Evolutionary conservation across 2,888 invertebrate species (phyloP).

Genomic region (Caenorhabditis becei): DNA sequence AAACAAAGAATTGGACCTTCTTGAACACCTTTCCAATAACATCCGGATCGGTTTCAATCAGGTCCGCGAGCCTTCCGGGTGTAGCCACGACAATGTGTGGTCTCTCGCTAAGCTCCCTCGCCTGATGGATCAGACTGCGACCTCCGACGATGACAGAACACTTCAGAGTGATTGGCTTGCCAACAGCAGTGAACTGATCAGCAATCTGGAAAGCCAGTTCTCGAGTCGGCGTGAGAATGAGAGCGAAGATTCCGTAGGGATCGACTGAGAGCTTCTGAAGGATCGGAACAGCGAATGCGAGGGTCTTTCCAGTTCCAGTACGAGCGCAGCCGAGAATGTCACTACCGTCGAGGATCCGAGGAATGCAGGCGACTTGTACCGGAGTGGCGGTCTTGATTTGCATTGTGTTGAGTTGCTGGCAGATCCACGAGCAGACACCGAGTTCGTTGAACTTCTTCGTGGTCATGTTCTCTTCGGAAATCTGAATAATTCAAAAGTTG

Average conservation of each 20-base stretch:
- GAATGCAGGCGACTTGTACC: slow-evolving; percentile 79
- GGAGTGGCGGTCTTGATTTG: slow-evolving; percentile 76
- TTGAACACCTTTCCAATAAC: slow-evolving; percentile 85
- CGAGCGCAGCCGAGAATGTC: slow-evolving; percentile 97
- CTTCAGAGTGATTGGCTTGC: slow-evolving; percentile 90
- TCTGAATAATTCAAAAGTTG: slow-evolving; percentile 7
- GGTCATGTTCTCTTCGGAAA: slow-evolving; percentile 49
- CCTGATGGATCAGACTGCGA: slow-evolving; percentile 87
- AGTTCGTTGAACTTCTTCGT: slow-evolving; percentile 69
- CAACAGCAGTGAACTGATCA: slow-evolving; percentile 94
- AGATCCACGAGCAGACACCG: slow-evolving; percentile 75
- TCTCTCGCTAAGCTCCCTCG: slow-evolving; percentile 88
- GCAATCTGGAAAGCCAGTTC: slow-evolving; percentile 83
- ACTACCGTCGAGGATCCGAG: slow-evolving; percentile 83
- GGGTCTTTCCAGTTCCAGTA: slow-evolving; percentile 98
- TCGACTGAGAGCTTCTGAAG: slow-evolving; percentile 88
- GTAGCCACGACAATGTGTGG: slow-evolving; percentile 97
- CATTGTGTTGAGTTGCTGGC: slow-evolving; percentile 74
- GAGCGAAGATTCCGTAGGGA: slow-evolving; percentile 95
- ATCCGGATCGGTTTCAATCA: slow-evolving; percentile 87
- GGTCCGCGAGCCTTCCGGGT: slow-evolving; percentile 95
- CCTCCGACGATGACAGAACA: slow-evolving; percentile 92
- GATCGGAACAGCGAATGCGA: slow-evolving; percentile 89
- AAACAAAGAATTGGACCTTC: slow-evolving; percentile 90
- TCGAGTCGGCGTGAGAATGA: slow-evolving; percentile 92